Evolutionary conservation across 2,888 invertebrate genomes (phyloP), one percentile per base, ranked within the genome.

Genomic region (Acanthopleura granulata): DNA sequence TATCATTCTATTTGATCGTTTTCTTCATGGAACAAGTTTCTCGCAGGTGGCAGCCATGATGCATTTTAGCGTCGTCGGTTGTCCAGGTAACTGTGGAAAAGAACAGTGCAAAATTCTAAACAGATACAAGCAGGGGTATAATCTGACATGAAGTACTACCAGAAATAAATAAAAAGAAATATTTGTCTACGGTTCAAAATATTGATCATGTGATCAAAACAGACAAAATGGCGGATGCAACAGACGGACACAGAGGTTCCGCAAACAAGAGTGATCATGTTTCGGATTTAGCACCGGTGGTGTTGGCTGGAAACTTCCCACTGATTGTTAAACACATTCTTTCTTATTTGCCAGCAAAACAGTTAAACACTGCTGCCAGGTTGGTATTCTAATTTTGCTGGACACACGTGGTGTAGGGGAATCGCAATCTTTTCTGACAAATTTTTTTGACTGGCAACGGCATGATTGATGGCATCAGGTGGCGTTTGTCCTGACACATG

Each of bases 231-330:
- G 66, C 66, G 66, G 66, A 66, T 3, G 25, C 14, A 27, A n/a
- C 66, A 25, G 22, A 15, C 4, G 22, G 57, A n/a, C 57, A 12
- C 57, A 14, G 25, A 6, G 25, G 16, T 27, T 22, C 22, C 3
- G 57, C 18, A 27, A 27, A 66, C 16, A 16, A 27, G 4, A 27
- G 3, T 22, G 16, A 27, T 27, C 4, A 27, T 66, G 25, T 66
- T 66, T 66, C 66, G 16, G 22, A 18, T 6, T 6, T 66, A 27
- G 9, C 66, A 16, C 12, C 66, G 3, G 22, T 27, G 15, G 66
- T 66, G 22, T 27, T 66, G 66, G 22, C 66, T 15, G 66, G 66
- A 66, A 66, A 66, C 66, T 66, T 66, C 29, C 66, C 66, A 16
- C 27, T 66, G 22, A 25, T 66, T 27, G 29, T 25, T 16, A 66